Evolutionary conservation across 2,113 vertebrate genomes (phyloP), one percentile per base, ranked within the genome.

Genomic region (Thomomys bottae): DNA sequence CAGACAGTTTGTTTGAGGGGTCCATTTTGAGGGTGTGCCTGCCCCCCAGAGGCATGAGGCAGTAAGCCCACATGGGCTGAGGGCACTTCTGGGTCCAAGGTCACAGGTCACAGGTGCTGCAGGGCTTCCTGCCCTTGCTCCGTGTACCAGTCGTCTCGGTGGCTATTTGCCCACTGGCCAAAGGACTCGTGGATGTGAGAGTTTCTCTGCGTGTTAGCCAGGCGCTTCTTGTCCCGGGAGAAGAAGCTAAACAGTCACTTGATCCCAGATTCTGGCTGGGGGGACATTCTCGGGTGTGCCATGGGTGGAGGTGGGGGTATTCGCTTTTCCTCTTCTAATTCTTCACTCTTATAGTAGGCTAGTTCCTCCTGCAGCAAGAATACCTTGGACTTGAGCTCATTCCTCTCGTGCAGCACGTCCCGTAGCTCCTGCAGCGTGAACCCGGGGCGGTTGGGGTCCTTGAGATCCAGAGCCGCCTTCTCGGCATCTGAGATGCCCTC

Each of bases 191-290:
- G 98, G 75, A 98, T 95, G 93, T 97, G 97, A 0, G 89, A 76
- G 0, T 84, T 95, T 72, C 96, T 98, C 97, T 98, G 99, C 0
- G 87, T 59, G 4, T 95, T 95, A 76, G 97, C 97, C 96, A 97
- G 96, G 20, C 98, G 98, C 95, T 97, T 98, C 96, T 99, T 99
- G 88, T 99, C 99, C 0, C 99, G 98, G 2, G 99, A 99, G 98
- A 99, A 99, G 98, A 99, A 99, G 94, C 98, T 99, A 99, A 99
- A 99, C 99, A 99, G 97, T 82, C 98, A 97, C 96, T 98, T 98
- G 96, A 99, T 99, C 95, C 99, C 98, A 36, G 99, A 99, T 96
- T 99, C 99, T 0, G 98, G 98, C 95, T 97, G 98, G 81, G 98
- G 97, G 70, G 97, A 90, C 17, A 97, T 95, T 86, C 96, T 98